Conservation (phyloP, 30 jellyfish, hydroid and myxozoan genomes). For the Turritopsis dohrnii region DNA sequence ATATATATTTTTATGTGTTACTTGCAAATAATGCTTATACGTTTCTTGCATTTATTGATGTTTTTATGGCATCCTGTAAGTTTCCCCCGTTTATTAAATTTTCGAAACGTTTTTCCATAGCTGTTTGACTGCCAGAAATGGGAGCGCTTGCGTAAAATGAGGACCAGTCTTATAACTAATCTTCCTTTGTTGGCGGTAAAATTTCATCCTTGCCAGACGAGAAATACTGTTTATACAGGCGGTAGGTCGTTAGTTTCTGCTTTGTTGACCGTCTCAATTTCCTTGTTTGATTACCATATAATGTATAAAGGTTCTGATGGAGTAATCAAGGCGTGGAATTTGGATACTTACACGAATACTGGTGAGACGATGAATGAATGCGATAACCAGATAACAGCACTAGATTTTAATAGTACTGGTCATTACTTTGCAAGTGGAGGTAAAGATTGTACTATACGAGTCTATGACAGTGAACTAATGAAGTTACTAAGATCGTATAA, state of each 20-base stretch:
- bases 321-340: slow-evolving; percentile 69
- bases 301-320: slow-evolving; percentile 64
- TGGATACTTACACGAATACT: slow-evolving; percentile 39
- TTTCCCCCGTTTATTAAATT: no score
- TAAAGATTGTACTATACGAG: slow-evolving; percentile 66
- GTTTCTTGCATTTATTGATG: no score
- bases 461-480: slow-evolving; percentile 74
- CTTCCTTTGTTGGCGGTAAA: slow-evolving; percentile 67
- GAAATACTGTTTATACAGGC: slow-evolving; percentile 52
- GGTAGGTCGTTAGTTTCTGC: slow-evolving; percentile 30
- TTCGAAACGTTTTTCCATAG: not conserved
- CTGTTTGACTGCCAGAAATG: slow-evolving; percentile 30
- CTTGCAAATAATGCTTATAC: not conserved
- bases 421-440: slow-evolving; percentile 88
- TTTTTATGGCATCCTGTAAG: no score
- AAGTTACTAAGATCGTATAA: slow-evolving; percentile 11
- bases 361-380: slow-evolving; percentile 54
- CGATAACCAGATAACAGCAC: slow-evolving; percentile 77
- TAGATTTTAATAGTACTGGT: slow-evolving; percentile 86
- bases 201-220: slow-evolving; percentile 63
- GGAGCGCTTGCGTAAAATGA: slow-evolving; percentile 64
- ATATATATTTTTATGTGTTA: no score
- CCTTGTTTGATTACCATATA: not conserved
- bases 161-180: slow-evolving; percentile 60
- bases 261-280: not conserved